Evolutionary conservation across 2,797 vertebrate genomes (phyloP), one percentile per base, ranked within the genome.

Genomic region (Schizopygopsis malacanthus): DNA sequence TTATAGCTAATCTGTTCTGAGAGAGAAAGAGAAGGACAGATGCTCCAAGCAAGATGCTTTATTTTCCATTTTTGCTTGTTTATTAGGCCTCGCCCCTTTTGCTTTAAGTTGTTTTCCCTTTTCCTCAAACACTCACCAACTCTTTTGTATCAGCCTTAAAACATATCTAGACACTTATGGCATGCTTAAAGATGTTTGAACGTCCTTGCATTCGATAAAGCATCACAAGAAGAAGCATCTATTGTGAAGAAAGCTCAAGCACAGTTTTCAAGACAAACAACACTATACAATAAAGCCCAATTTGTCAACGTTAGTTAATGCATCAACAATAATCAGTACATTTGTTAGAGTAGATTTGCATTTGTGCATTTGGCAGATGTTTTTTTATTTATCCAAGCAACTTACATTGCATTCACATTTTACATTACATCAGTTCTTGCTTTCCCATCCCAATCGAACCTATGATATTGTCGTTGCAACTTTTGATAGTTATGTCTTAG

Each of bases 1-100:
- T 54, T 25, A 18, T n/a, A 65, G 56, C 47, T 59, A 84, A 87
- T 85, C 81, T 84, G 76, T 72, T 87, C 77, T 20, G 67, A 54
- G 71, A 28, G 72, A 65, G 45, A 50, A 63, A 63, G 59, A 76
- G 37, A 83, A 75, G 61, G 65, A 83, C 78, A 83, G 67, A 83
- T 47, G 83, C 63, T 81, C 20, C 39, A 47, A 33, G 56, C 43
- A 61, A 41, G 33, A 10, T 10, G 45, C 37, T 70, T 71, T 75
- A 47, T 84, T 81, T 52, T 73, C 28, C 75, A 59, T 73, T 33
- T 81, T 63, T 84, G 50, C 41, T 80, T 61, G 70, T 37, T 63
- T 61, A 75, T 84, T 73, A 71, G 79, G 50, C 10, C 75, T 28
- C 37, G 52, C 52, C 43, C 52, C 41, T 41, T 82, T 85, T 33